Percentiles rank a stretch among this genome's conserved stretches.
These are phyloP conservation scores for Hemicordylus capensis DNA, from an alignment of 2,113 vertebrate species.

Conservation along the genomic window DNA sequence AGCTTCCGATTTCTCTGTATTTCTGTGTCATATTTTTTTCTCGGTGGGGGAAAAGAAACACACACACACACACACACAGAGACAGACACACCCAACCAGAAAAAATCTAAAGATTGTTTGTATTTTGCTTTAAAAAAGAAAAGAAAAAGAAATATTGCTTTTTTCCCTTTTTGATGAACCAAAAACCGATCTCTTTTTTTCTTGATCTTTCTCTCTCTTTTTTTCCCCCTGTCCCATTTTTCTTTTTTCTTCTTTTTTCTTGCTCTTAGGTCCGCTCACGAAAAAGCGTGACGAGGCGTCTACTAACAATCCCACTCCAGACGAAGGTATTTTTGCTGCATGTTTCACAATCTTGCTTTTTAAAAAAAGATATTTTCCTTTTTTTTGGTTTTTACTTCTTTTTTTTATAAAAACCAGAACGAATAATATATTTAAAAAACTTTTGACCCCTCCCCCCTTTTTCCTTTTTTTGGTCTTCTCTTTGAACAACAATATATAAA, in stretches of 20 bases:
- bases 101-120: constrained; percentile 6
- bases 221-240: constrained; percentile 70
- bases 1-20: constrained; percentile 9
- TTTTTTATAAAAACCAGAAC: constrained; percentile 18
- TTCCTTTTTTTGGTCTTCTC: constrained; percentile 1
- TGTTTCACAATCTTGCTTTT: constrained; percentile 53
- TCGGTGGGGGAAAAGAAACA: neutral
- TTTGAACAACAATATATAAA: neutral
- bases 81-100: neutral
- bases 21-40: neutral
- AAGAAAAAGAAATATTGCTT: neutral
- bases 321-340: constrained; percentile 76
- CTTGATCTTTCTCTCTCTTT: constrained; percentile 43
- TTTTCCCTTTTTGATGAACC: constrained; percentile 36
- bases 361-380: neutral
- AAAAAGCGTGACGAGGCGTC: constrained; percentile 84
- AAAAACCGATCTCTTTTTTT: constrained; percentile 35
- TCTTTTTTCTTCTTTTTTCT: constrained; percentile 85
- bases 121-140: constrained; percentile 22
- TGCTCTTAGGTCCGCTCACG: constrained; percentile 96
- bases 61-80: neutral
- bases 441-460: neutral
- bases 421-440: neutral
- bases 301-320: constrained; percentile 69
- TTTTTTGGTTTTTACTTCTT: constrained; percentile 17